Conservation (phyloP, 2,888 invertebrate species). For the Ectobius pallidus region DNA sequence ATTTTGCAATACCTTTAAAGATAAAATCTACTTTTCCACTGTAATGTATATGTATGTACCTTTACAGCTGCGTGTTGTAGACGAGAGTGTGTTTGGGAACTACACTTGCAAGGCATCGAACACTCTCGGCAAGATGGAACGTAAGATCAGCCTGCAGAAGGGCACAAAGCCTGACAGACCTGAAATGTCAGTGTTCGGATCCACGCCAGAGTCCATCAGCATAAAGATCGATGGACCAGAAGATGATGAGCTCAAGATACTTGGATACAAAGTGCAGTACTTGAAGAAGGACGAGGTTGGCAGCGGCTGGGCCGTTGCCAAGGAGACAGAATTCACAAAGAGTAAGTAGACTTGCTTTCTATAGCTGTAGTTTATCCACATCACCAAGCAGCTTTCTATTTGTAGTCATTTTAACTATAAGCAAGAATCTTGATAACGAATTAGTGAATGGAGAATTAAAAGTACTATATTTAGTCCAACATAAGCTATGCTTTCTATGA, state of each 20-base stretch:
- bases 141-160: conserved; percentile 57
- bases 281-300: conserved; percentile 35
- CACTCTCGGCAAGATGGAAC: conserved; percentile 58
- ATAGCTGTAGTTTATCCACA: too few species aligned
- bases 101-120: conserved; percentile 63
- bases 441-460: too few species aligned
- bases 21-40: too few species aligned
- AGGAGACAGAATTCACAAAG: conserved; percentile 40
- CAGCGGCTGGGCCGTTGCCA: conserved; percentile 43
- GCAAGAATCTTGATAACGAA: too few species aligned
- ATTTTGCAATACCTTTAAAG: too few species aligned
- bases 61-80: conserved; percentile 45
- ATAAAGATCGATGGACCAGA: conserved; percentile 53
- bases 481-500: too few species aligned
- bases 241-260: conserved; percentile 35
- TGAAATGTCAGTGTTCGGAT: conserved; percentile 51
- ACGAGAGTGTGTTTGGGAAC: conserved; percentile 53
- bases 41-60: too few species aligned
- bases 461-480: too few species aligned
- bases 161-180: conserved; percentile 63
- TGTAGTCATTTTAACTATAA: too few species aligned
- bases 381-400: too few species aligned
- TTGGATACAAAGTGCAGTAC: conserved; percentile 45
- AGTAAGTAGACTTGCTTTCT: conserved; percentile 41
- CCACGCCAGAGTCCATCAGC: conserved; percentile 56